These are phyloP conservation scores for Heliconius erato DNA, from an alignment of 2,888 invertebrate species.

Conservation along the genomic window DNA sequence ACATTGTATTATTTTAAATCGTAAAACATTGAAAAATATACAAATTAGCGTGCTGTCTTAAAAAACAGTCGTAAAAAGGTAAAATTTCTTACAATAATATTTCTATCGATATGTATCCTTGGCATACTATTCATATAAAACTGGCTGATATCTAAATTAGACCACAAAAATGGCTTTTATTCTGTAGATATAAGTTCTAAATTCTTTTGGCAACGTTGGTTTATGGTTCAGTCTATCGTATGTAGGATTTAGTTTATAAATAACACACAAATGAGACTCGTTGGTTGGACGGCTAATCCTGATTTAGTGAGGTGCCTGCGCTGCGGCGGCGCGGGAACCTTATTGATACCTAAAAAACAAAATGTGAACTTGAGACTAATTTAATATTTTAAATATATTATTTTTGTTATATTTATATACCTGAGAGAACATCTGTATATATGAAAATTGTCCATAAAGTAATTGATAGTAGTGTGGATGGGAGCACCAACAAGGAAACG, in stretches of 20 bases:
- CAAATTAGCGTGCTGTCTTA: constrained; percentile 29
- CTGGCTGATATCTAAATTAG: background rate
- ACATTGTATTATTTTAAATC: background rate
- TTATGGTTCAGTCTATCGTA: constrained; percentile 23
- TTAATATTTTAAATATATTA: constrained; percentile 4
- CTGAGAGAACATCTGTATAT: background rate
- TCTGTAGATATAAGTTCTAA: background rate
- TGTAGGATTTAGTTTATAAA: constrained; percentile 68
- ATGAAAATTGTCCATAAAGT: too few species aligned
- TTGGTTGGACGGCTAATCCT: constrained; percentile 76
- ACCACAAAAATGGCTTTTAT: background rate
- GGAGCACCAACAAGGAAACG: too few species aligned
- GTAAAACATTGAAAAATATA: background rate
- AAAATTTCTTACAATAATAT: constrained; percentile 58
- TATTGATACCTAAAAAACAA: constrained; percentile 55
- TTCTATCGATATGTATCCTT: constrained; percentile 64
- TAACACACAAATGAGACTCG: constrained; percentile 79
- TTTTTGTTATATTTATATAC: background rate
- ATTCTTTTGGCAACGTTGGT: background rate
- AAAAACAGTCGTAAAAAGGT: constrained; percentile 60
- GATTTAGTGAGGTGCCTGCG: constrained; percentile 77
- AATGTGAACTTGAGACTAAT: constrained; percentile 13
- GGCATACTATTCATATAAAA: constrained; percentile 34
- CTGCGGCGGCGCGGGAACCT: constrained; percentile 58
- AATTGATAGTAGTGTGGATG: too few species aligned